Conservation (phyloP, 1,140 invertebrate species). For the Coenobita brevimanus region DNA sequence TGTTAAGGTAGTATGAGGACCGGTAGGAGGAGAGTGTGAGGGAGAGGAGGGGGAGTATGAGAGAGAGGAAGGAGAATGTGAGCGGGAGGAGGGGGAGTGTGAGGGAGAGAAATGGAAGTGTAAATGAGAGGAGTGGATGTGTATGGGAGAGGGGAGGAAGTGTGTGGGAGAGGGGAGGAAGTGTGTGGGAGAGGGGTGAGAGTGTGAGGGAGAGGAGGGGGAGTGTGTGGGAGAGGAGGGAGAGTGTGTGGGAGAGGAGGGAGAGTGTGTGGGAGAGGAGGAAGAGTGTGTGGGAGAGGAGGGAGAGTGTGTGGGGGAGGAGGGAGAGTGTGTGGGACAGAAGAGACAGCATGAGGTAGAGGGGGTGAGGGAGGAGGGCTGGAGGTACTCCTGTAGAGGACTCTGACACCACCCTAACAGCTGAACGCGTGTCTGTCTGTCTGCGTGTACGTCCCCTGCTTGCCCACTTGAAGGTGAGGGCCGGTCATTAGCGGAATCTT, state of each 20-base stretch:
- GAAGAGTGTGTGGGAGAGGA: neutral
- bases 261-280: neutral
- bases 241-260: neutral
- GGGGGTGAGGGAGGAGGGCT: conserved; percentile 1
- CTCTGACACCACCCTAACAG: too few relatives aligned
- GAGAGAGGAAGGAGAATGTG: too few relatives aligned
- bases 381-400: too few relatives aligned
- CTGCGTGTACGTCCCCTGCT: too few relatives aligned
- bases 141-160: conserved; percentile 4
- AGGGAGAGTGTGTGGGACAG: neutral
- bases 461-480: too few relatives aligned
- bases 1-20: neutral
- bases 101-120: too few relatives aligned
- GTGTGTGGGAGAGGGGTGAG: too few relatives aligned
- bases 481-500: too few relatives aligned
- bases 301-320: conserved; percentile 5
- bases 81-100: too few relatives aligned
- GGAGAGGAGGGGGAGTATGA: neutral
- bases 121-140: too few relatives aligned
- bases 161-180: too few relatives aligned
- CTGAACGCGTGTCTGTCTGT: too few relatives aligned
- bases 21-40: neutral
- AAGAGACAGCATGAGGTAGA: neutral
- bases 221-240: neutral
- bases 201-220: neutral